Evolutionary conservation across 2,113 vertebrate species (phyloP), one percentile per base, ranked within the genome.

Genomic region (Gymnocephalus cernua): DNA sequence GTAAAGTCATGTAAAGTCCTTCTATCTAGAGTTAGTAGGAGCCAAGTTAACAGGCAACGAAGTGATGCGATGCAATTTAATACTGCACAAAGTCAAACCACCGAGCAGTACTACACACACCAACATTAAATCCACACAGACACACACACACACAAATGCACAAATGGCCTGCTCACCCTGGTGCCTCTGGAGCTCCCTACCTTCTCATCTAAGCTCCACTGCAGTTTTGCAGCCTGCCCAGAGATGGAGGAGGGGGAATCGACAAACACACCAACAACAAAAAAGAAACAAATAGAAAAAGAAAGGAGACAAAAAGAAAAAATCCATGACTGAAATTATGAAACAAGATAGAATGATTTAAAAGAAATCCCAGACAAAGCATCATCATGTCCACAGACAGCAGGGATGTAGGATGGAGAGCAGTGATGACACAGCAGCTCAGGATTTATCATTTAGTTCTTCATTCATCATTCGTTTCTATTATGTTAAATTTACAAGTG

Each of bases 191-290:
- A 87, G 90, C 86, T 93, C 90, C 95, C 95, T 95, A 95, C 93
- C 93, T 94, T 94, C 91, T 95, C 94, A 93, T 92, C 91, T 95
- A 96, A 94, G 89, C 93, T 93, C 95, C 95, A 95, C 91, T 95
- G 95, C 89, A 93, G 90, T 85, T 95, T 93, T 91, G 94, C 91
- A 93, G 94, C 94, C 95, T 96, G 93, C 83, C 89, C 90, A 93
- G 84, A 93, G 89, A 92, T 90, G 91, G 84, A 90, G 79, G 87
- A 67, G 80, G 79, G 77, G 15, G 3, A 27, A 59, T 32, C 12
- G 47, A 84, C 86, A 83, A 78, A 90, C 72, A 88, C 71, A 59
- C 76, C 35, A 79, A 85, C 32, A 65, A 85, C 51, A 73, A 93
- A 23, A 66, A 79, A 83, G 62, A 85, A 77, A 82, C 64, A 86